phyloP scores from a whole-genome alignment of 1,140 invertebrate species.

The Bemisia tabaci region DNA sequence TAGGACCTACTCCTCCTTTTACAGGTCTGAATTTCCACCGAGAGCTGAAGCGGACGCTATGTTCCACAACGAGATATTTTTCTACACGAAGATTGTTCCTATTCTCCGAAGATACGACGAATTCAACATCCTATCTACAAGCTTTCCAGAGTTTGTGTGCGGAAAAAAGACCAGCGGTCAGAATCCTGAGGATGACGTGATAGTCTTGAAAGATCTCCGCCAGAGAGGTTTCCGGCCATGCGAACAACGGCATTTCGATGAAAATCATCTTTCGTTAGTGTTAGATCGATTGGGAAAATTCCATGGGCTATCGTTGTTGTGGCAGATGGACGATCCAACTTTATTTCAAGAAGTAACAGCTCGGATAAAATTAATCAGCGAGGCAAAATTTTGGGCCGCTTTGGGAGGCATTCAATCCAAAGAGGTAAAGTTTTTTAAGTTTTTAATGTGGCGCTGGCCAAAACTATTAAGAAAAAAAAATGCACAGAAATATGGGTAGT shows the following conservation, averaged over 20 bases:
- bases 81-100: slow-evolving; percentile 10
- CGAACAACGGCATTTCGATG: neutral
- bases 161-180: neutral
- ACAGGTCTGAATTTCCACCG: too few relatives aligned
- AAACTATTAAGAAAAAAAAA: too few relatives aligned
- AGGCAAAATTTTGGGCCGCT: too few relatives aligned
- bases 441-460: too few relatives aligned
- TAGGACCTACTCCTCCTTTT: too few relatives aligned
- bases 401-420: too few relatives aligned
- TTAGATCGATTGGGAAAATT: slow-evolving; percentile 8
- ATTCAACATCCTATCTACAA: rapidly evolving
- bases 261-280: slow-evolving; percentile 6
- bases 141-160: neutral
- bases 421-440: too few relatives aligned
- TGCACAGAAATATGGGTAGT: too few relatives aligned
- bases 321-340: neutral
- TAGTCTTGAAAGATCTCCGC: slow-evolving; percentile 8
- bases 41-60: too few relatives aligned
- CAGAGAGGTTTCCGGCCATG: neutral
- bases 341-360: neutral
- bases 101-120: neutral
- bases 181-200: neutral
- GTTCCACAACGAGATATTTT: slow-evolving; percentile 12
- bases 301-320: slow-evolving; percentile 9
- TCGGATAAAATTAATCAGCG: too few relatives aligned